Conservation (phyloP, 2,888 invertebrate genomes). For the Ommatoiulus sabulosus region DNA sequence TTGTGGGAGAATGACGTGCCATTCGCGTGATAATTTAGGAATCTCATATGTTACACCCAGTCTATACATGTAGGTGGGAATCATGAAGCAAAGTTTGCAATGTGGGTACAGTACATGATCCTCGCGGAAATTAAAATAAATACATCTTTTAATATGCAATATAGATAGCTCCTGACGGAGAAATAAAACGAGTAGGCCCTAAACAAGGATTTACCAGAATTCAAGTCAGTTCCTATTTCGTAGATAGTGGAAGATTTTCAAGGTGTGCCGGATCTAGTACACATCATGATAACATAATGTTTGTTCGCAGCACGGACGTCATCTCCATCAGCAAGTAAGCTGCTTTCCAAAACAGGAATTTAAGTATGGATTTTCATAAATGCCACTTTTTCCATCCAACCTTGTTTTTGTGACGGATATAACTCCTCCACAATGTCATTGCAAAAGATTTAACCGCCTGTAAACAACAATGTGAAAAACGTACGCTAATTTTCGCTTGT, state of each 20-base stretch:
- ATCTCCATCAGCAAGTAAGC: neutral
- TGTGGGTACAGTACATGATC: neutral
- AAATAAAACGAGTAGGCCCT: neutral
- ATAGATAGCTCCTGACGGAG: too few species aligned
- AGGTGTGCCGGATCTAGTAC: neutral
- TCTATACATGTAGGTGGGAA: too few species aligned
- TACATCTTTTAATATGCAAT: too few species aligned
- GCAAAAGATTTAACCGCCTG: neutral
- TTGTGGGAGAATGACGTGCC: neutral
- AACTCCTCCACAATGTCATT: neutral
- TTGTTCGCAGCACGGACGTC: neutral
- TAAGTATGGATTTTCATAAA: neutral
- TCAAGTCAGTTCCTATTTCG: neutral
- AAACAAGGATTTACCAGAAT: conserved; percentile 17
- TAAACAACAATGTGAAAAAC: neutral
- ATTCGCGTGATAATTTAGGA: too few species aligned
- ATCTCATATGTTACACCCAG: too few species aligned
- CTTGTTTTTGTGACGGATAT: neutral
- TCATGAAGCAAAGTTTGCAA: neutral
- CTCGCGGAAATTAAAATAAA: too few species aligned
- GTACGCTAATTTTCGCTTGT: neutral
- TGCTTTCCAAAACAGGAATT: conserved; percentile 19
- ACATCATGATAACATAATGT: neutral
- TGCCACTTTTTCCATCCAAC: neutral
- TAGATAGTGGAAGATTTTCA: too few species aligned